Conservation (phyloP, 2,888 invertebrate species). For the Argyra leucocephala region DNA sequence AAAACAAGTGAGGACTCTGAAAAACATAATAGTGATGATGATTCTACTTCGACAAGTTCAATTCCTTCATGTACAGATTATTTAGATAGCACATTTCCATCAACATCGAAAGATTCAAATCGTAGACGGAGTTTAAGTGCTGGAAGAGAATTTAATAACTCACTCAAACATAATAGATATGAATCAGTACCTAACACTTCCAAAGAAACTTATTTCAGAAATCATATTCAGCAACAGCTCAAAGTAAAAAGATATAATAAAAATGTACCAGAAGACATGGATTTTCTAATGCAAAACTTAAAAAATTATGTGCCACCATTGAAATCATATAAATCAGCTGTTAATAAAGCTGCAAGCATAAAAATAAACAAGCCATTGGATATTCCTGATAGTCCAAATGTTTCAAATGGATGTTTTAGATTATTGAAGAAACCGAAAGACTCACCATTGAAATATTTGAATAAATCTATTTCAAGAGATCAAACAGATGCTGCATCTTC, state of each 20-base stretch:
- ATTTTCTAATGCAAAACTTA: slow-evolving; percentile 24
- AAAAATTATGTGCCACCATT: slow-evolving; percentile 42
- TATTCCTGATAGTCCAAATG: slow-evolving; percentile 13
- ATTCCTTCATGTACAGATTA: slow-evolving; percentile 62
- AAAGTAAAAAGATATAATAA: not conserved
- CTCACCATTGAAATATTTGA: not conserved
- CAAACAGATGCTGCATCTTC: not conserved
- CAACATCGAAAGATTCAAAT: not conserved
- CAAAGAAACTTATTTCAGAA: slow-evolving; percentile 17
- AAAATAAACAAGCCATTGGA: slow-evolving; percentile 43
- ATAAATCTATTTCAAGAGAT: not conserved
- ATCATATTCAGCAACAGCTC: slow-evolving; percentile 13
- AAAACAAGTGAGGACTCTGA: slow-evolving; percentile 30
- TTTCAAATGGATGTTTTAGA: not conserved
- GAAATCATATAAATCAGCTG: slow-evolving; percentile 40
- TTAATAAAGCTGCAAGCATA: slow-evolving; percentile 40
- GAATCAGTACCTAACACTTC: slow-evolving; percentile 20
- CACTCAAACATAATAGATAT: slow-evolving; percentile 21
- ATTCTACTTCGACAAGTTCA: slow-evolving; percentile 58
- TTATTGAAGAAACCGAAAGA: slow-evolving; percentile 4
- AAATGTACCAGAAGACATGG: slow-evolving; percentile 16
- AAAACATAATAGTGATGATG: slow-evolving; percentile 30
- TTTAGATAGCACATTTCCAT: slow-evolving; percentile 20
- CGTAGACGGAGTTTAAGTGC: not conserved
- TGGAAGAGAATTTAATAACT: not conserved